These are phyloP conservation scores for Bettongia penicillata DNA, from an alignment of 2,113 vertebrate genomes.

Conservation along the genomic window DNA sequence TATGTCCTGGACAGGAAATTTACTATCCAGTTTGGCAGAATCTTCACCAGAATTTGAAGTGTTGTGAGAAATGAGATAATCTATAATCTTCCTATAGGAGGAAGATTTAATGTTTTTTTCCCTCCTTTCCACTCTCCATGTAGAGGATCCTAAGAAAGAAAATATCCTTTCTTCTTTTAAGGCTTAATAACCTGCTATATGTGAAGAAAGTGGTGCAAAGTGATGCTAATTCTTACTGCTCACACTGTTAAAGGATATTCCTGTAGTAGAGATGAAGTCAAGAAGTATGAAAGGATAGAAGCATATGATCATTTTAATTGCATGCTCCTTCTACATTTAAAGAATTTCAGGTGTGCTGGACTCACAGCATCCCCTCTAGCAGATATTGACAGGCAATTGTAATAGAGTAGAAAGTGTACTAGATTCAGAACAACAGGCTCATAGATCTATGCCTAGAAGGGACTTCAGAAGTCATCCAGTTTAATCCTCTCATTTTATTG, in stretches of 20 bases:
- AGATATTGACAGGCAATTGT: not conserved
- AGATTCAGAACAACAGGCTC: not conserved
- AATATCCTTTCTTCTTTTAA: not conserved
- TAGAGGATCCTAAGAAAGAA: not conserved
- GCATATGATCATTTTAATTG: not conserved
- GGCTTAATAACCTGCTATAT: not conserved
- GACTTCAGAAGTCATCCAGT: not conserved
- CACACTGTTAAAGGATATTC: not conserved
- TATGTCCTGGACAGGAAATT: conserved; percentile 31
- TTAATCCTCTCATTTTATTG: not conserved
- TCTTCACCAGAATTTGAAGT: conserved; percentile 42
- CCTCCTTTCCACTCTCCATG: not conserved
- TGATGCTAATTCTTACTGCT: not conserved
- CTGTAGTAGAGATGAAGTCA: not conserved
- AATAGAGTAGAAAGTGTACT: not conserved
- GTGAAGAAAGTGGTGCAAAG: not conserved
- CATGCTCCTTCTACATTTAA: not conserved
- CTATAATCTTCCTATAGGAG: conserved; percentile 10
- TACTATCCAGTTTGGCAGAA: conserved; percentile 26
- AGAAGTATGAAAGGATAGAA: not conserved
- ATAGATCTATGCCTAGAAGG: not conserved
- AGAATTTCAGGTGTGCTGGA: not conserved
- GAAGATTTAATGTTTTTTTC: conserved; percentile 29
- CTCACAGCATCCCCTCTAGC: not conserved
- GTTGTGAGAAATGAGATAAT: conserved; percentile 45